A percentile compares a stretch with the other conserved stretches of the same genome.
phyloP scores from a whole-genome alignment of 2,797 vertebrate genomes.

The Myripristis jacobus region DNA sequence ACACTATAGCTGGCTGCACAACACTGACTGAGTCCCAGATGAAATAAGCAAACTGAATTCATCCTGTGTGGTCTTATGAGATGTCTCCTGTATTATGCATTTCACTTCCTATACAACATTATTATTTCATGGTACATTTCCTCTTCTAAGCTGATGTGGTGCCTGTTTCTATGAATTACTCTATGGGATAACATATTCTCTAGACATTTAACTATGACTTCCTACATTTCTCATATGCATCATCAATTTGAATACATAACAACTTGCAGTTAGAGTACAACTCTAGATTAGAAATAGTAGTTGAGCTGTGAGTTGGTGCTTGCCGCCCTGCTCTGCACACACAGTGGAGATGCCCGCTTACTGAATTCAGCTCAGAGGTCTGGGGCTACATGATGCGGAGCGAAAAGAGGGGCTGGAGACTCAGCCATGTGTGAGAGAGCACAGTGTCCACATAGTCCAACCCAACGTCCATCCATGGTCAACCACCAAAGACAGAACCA shows the following conservation, averaged over 20 bases:
- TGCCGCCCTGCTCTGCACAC: constrained; percentile 31
- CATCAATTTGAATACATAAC: not conserved
- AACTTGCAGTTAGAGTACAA: not conserved
- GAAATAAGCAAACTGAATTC: not conserved
- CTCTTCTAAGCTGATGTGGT: constrained; percentile 24
- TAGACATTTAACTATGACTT: constrained; percentile 5
- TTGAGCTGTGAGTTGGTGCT: constrained; percentile 36
- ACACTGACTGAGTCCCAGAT: not conserved
- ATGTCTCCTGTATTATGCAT: constrained; percentile 49
- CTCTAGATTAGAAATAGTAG: constrained; percentile 21
- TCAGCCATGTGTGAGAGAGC: constrained; percentile 74
- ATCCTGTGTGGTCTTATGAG: constrained; percentile 3
- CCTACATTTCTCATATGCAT: constrained; percentile 13
- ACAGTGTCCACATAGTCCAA: constrained; percentile 30
- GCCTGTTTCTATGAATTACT: constrained; percentile 14
- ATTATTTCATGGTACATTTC: constrained; percentile 53
- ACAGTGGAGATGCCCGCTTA: constrained; percentile 37
- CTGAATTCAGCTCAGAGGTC: constrained; percentile 45
- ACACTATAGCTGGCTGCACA: not conserved
- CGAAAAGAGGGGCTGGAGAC: constrained; percentile 44
- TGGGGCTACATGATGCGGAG: constrained; percentile 46
- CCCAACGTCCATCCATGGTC: constrained; percentile 59
- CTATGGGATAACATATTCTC: not conserved
- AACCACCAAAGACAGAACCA: constrained; percentile 49
- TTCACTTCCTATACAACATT: constrained; percentile 21